phyloP scores from a whole-genome alignment of 2,113 vertebrate genomes.

The Apodemus speciosus region DNA sequence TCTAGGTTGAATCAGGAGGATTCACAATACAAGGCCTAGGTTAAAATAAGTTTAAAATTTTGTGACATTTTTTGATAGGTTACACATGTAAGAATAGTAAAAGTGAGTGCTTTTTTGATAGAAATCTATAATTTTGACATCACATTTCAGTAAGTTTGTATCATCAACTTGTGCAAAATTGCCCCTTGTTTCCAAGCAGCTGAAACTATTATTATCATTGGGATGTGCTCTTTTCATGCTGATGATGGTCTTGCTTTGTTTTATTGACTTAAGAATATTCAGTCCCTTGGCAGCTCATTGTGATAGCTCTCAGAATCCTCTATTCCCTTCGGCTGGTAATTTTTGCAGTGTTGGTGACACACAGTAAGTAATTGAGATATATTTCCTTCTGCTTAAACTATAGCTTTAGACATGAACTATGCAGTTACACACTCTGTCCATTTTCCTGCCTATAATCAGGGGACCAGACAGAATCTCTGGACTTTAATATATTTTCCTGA shows the following conservation, averaged over 20 bases:
- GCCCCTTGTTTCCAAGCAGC: background rate
- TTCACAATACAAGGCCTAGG: too few species aligned
- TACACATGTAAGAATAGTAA: background rate
- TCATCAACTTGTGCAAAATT: background rate
- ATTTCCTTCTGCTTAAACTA: background rate
- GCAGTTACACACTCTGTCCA: background rate
- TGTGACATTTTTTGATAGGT: background rate
- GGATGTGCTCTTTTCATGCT: background rate
- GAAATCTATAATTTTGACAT: background rate
- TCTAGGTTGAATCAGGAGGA: background rate
- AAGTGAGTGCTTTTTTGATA: background rate
- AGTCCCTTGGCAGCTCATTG: background rate
- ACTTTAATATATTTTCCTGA: background rate
- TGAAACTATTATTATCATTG: background rate
- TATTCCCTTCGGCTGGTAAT: slow-evolving; percentile 40
- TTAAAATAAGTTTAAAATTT: background rate
- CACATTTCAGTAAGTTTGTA: background rate
- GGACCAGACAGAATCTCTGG: background rate
- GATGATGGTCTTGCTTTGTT: background rate
- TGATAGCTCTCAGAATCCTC: slow-evolving; percentile 37
- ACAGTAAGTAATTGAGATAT: slow-evolving; percentile 57
- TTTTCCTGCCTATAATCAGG: too few species aligned
- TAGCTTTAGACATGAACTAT: too few species aligned
- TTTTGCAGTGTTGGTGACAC: background rate
- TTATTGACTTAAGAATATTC: slow-evolving; percentile 15